Percentiles rank a stretch among this genome's conserved stretches.
These are phyloP conservation scores for Tricholauxania praeusta DNA, from an alignment of 2,888 invertebrate genomes.

Conservation along the genomic window DNA sequence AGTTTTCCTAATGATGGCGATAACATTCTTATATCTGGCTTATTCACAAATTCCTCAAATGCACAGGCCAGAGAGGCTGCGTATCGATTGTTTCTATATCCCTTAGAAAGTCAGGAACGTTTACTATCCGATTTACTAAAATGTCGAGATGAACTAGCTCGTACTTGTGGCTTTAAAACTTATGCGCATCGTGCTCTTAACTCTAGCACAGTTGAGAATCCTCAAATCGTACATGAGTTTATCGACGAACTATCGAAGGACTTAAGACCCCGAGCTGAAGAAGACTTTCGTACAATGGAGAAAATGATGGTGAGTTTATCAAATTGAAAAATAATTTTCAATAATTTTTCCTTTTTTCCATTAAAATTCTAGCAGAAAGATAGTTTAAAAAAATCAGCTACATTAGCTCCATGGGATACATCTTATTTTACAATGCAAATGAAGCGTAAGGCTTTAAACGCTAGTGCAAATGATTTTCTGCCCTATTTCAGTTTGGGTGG, in stretches of 20 bases:
- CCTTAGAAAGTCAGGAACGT: conserved; percentile 81
- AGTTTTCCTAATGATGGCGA: conserved; percentile 78
- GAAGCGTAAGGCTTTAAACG: conserved; percentile 78
- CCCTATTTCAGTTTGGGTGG: conserved; percentile 92
- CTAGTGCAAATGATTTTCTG: conserved; percentile 79
- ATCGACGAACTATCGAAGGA: conserved; percentile 80
- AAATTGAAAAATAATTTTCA: not conserved
- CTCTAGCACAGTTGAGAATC: conserved; percentile 87
- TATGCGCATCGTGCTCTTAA: conserved; percentile 91
- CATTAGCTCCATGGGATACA: conserved; percentile 85
- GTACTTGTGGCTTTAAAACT: conserved; percentile 88
- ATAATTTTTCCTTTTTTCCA: not conserved
- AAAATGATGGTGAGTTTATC: conserved; percentile 73
- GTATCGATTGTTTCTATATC: conserved; percentile 86
- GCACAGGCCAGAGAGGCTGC: conserved; percentile 87
- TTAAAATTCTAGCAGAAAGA: conserved; percentile 53
- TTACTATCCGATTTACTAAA: conserved; percentile 79
- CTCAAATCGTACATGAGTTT: conserved; percentile 84
- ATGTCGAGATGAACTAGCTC: conserved; percentile 83
- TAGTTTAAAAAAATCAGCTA: conserved; percentile 53
- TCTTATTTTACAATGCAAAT: conserved; percentile 85
- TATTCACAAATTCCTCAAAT: conserved; percentile 86
- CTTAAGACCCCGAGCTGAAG: conserved; percentile 76
- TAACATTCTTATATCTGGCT: conserved; percentile 80
- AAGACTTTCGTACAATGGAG: conserved; percentile 83